phyloP scores from a whole-genome alignment of 2,113 vertebrate species.

The Lipophrys pholis region DNA sequence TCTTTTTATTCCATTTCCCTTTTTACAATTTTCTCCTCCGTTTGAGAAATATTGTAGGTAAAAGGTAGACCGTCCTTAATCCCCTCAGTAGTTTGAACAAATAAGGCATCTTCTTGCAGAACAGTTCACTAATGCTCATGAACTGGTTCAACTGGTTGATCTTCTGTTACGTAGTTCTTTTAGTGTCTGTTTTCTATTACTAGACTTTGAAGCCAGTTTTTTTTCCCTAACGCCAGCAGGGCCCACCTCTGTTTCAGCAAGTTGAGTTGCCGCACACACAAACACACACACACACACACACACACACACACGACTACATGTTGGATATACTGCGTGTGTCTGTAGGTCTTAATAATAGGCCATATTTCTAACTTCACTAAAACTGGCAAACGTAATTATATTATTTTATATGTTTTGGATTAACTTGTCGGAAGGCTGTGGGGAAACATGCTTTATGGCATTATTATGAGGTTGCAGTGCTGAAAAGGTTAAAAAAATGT shows the following conservation, averaged over 20 bases:
- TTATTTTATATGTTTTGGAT: not conserved
- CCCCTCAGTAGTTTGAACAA: not conserved
- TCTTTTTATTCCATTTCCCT: not conserved
- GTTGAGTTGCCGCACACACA: not conserved
- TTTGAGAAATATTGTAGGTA: slow-evolving; percentile 4
- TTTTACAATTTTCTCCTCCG: slow-evolving; percentile 1
- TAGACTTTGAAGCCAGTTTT: slow-evolving; percentile 14
- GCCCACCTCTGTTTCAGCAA: slow-evolving; percentile 17
- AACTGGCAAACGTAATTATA: too few species aligned
- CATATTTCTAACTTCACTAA: too few species aligned
- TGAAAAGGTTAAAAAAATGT: not conserved
- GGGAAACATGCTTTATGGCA: not conserved
- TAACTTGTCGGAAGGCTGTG: not conserved
- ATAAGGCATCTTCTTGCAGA: not conserved
- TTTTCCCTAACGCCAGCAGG: slow-evolving; percentile 9
- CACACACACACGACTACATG: not conserved
- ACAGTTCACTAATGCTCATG: slow-evolving; percentile 6
- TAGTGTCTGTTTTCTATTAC: slow-evolving; percentile 35
- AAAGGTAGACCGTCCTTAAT: not conserved
- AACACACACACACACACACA: slow-evolving; percentile 22
- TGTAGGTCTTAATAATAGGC: too few species aligned
- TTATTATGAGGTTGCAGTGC: too few species aligned
- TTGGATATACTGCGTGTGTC: not conserved
- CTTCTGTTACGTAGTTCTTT: slow-evolving; percentile 41
- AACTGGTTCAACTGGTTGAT: slow-evolving; percentile 72